These are phyloP conservation scores for Polypterus bichir DNA, from an alignment of 2,113 vertebrate species.

Conservation along the genomic window DNA sequence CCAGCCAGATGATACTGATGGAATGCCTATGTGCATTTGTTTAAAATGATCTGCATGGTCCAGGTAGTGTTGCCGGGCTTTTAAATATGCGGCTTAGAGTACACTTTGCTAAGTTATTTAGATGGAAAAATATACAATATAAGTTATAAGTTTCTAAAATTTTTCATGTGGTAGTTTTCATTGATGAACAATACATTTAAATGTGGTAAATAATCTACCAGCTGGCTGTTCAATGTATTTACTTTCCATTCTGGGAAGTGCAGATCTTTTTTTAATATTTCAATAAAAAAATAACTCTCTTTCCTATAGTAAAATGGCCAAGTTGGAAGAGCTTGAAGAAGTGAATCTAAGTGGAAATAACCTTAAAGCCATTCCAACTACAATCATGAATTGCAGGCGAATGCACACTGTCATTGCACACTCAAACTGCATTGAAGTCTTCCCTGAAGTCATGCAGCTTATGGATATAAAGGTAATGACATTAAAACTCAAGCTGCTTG, in stretches of 20 bases:
- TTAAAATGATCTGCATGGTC: too few relatives aligned
- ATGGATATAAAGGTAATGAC: constrained; percentile 80
- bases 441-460: constrained; percentile 95
- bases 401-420: constrained; percentile 93
- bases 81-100: too few relatives aligned
- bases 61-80: too few relatives aligned
- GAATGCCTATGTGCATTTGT: too few relatives aligned
- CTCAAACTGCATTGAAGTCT: constrained; percentile 91
- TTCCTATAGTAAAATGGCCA: constrained; percentile 87
- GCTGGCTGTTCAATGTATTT: background rate
- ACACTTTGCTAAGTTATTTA: too few relatives aligned
- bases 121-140: too few relatives aligned
- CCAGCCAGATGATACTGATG: too few relatives aligned
- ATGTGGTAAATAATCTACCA: too few relatives aligned
- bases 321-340: constrained; percentile 92
- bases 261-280: background rate
- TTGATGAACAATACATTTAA: too few relatives aligned
- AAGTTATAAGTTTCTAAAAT: too few relatives aligned
- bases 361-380: constrained; percentile 92
- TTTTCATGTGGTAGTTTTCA: too few relatives aligned
- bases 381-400: constrained; percentile 79
- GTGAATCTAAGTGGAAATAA: constrained; percentile 91
- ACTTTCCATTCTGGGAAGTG: background rate
- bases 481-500: background rate
- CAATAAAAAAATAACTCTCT: background rate